These are phyloP conservation scores for Temnothorax rugatulus DNA, from an alignment of 2,888 invertebrate species.

Conservation along the genomic window DNA sequence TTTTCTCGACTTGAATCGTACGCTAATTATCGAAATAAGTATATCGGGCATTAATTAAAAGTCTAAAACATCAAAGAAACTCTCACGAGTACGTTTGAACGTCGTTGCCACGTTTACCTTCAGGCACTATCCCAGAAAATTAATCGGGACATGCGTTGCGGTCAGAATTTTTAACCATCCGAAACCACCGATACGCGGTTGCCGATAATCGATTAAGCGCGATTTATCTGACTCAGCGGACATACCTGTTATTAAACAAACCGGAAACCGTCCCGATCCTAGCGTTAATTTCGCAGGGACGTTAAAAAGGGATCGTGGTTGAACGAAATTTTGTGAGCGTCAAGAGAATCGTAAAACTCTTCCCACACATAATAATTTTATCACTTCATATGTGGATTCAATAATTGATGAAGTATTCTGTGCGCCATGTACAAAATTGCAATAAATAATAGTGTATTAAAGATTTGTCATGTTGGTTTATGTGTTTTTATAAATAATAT, in stretches of 20 bases:
- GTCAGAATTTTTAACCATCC: conserved; percentile 45
- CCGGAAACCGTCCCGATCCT: neutral
- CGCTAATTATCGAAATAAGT: neutral
- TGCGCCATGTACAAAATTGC: neutral
- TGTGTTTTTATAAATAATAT: neutral
- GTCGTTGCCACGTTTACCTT: neutral
- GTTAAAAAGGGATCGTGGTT: neutral
- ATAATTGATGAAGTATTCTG: neutral
- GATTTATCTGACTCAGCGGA: conserved; percentile 21
- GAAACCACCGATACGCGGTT: conserved; percentile 39
- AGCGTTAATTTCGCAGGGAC: neutral
- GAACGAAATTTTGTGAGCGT: conserved; percentile 14
- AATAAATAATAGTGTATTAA: neutral
- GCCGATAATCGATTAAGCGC: conserved; percentile 48
- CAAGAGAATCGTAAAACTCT: neutral
- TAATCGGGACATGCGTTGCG: conserved; percentile 42
- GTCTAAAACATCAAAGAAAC: conserved; percentile 9
- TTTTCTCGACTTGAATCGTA: neutral
- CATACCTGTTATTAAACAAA: conserved; percentile 45
- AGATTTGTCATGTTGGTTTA: neutral
- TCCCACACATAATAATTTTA: neutral
- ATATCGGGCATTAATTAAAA: conserved; percentile 36
- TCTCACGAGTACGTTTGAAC: neutral
- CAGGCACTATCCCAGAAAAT: conserved; percentile 20
- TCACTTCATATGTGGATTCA: neutral